Percentiles rank a stretch among this genome's conserved stretches.
These are phyloP conservation scores for Chiloscyllium plagiosum DNA, from an alignment of 2,113 vertebrate species.

Conservation along the genomic window DNA sequence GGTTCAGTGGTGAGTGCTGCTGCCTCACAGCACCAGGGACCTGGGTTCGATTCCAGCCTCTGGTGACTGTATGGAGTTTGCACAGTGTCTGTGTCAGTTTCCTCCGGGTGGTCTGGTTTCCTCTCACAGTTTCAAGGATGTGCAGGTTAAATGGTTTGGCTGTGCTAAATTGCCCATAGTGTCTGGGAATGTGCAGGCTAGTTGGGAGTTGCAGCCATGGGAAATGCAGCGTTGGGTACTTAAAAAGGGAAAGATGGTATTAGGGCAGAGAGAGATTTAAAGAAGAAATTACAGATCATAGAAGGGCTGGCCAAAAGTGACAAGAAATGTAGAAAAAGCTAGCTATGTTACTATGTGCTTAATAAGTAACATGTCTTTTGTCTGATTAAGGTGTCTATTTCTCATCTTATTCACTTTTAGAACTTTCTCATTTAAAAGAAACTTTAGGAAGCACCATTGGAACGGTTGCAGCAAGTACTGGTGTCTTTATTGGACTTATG, in stretches of 20 bases:
- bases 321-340: not conserved
- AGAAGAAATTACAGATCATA: not conserved
- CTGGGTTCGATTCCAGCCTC: no score
- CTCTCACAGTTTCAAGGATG: no score
- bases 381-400: not conserved
- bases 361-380: not conserved
- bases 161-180: no score
- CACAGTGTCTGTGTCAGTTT: no score
- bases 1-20: no score
- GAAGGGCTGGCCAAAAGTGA: not conserved
- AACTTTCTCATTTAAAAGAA: conserved; percentile 52
- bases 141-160: no score
- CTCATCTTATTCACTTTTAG: conserved; percentile 41
- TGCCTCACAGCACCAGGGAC: no score
- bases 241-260: not conserved
- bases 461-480: conserved; percentile 48
- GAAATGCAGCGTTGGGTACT: not conserved
- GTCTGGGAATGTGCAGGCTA: no score
- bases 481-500: conserved; percentile 47
- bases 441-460: conserved; percentile 54
- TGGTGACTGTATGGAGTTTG: no score
- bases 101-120: no score
- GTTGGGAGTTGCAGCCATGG: no score
- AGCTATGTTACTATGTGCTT: not conserved
- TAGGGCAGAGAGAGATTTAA: not conserved